Evolutionary conservation across 2,113 vertebrate genomes (phyloP).

Genomic region (Girardinichthys multiradiatus): DNA sequence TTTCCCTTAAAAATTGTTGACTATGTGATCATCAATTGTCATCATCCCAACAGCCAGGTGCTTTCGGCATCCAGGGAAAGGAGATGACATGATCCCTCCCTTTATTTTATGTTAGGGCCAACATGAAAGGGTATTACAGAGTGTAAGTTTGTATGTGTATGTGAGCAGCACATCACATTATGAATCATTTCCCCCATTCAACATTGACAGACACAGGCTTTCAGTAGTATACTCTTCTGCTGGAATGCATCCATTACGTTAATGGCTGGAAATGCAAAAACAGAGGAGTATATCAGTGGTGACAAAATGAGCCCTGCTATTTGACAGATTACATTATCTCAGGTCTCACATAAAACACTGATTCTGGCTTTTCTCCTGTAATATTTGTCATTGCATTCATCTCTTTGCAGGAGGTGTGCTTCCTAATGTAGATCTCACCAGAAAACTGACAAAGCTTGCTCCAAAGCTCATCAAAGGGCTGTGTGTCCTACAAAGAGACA

Average conservation of each 20-base stretch:
- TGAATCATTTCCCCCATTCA: slow-evolving; percentile 16
- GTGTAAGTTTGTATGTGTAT: slow-evolving; percentile 19
- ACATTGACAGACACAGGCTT: slow-evolving; percentile 9
- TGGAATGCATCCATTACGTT: slow-evolving; percentile 59
- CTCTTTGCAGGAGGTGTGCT: neutral
- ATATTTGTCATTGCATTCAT: neutral
- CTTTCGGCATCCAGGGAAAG: slow-evolving; percentile 33
- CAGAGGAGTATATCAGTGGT: slow-evolving; percentile 28
- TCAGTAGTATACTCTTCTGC: slow-evolving; percentile 31
- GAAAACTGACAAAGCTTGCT: slow-evolving; percentile 97
- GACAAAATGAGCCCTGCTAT: slow-evolving; percentile 28
- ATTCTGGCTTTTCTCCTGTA: neutral
- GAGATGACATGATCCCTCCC: slow-evolving; percentile 57
- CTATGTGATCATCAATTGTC: slow-evolving; percentile 13
- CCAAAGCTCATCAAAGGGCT: slow-evolving; percentile 99
- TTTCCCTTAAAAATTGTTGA: neutral
- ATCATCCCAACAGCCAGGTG: slow-evolving; percentile 35
- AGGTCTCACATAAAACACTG: neutral
- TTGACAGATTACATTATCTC: slow-evolving; percentile 13
- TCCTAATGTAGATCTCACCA: slow-evolving; percentile 85
- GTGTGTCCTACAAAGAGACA: slow-evolving; percentile 84
- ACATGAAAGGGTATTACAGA: slow-evolving; percentile 16
- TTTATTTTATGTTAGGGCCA: slow-evolving; percentile 12
- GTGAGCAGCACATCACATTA: slow-evolving; percentile 19
- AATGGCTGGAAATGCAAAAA: slow-evolving; percentile 45